These are phyloP conservation scores for Meghimatium bilineatum DNA, from an alignment of 2,888 invertebrate genomes.

Conservation along the genomic window DNA sequence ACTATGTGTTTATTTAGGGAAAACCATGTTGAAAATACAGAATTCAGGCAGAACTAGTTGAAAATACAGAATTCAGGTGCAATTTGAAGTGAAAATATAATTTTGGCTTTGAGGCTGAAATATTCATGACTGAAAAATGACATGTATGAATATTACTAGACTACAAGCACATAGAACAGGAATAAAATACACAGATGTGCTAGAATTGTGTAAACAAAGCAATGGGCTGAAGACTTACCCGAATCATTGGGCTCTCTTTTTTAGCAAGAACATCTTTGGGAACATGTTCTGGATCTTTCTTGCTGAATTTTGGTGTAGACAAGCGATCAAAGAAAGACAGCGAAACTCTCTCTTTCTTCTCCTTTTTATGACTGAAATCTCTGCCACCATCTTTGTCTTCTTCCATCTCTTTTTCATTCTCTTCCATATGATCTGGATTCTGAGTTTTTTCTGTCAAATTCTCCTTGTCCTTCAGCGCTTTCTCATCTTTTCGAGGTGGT, in stretches of 20 bases:
- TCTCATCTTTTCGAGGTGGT: slow-evolving; percentile 33
- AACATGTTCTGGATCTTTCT: slow-evolving; percentile 32
- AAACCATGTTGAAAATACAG: no score
- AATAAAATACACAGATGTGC: no score
- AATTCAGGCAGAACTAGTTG: no score
- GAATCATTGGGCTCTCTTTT: slow-evolving; percentile 44
- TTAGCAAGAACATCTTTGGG: slow-evolving; percentile 37
- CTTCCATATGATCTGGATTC: slow-evolving; percentile 39
- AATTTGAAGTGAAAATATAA: no score
- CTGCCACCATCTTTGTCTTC: slow-evolving; percentile 54
- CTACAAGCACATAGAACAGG: neutral
- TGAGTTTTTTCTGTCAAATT: slow-evolving; percentile 36
- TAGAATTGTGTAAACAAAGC: no score
- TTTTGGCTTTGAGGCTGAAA: no score
- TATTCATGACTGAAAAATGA: no score
- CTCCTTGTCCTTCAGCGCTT: slow-evolving; percentile 42
- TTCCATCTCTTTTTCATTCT: slow-evolving; percentile 53
- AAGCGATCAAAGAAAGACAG: slow-evolving; percentile 49
- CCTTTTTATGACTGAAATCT: slow-evolving; percentile 47
- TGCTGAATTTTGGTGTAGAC: slow-evolving; percentile 50
- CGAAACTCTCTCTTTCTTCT: slow-evolving; percentile 45
- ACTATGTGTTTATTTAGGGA: no score
- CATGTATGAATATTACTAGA: no score
- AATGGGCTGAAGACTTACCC: slow-evolving; percentile 41
- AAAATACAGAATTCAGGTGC: no score